Conservation (phyloP, 1,140 invertebrate species). For the Pogonognathellus flavescens region DNA sequence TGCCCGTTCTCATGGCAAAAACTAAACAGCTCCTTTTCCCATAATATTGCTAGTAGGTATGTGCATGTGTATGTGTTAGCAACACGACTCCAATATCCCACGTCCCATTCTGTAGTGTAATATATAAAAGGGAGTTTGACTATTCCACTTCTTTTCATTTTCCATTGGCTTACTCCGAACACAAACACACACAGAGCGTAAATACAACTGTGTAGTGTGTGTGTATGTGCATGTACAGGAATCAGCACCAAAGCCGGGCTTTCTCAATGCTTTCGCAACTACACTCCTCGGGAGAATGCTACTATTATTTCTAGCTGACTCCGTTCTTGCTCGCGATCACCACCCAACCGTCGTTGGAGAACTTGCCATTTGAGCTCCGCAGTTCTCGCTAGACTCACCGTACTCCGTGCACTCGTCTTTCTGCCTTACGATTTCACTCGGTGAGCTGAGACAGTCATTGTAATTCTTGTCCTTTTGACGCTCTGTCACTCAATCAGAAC, state of each 20-base stretch:
- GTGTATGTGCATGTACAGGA: no score
- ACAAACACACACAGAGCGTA: not conserved
- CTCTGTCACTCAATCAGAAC: conserved; percentile 26
- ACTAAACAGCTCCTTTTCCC: conserved; percentile 10
- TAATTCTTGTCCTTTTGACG: conserved; percentile 23
- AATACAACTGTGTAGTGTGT: no score
- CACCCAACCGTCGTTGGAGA: not conserved
- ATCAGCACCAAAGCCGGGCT: no score
- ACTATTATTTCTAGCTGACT: no score
- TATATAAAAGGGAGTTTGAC: no score
- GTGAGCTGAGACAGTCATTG: conserved; percentile 37
- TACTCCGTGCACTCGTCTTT: not conserved
- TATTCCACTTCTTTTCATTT: not conserved
- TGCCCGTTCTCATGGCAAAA: conserved; percentile 17
- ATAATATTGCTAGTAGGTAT: not conserved
- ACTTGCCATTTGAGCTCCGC: conserved; percentile 17
- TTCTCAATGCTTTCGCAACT: no score
- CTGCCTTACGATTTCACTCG: not conserved
- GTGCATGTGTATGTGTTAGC: not conserved
- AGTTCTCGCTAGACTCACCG: not conserved
- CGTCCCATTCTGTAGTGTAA: no score
- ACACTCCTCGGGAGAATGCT: no score
- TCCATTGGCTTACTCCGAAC: not conserved
- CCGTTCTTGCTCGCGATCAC: no score
- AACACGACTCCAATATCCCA: not conserved